A percentile compares a stretch with the other conserved stretches of the same genome.
Evolutionary conservation across 2,113 vertebrate species (phyloP).

Genomic region (Haliaeetus leucogaster): DNA sequence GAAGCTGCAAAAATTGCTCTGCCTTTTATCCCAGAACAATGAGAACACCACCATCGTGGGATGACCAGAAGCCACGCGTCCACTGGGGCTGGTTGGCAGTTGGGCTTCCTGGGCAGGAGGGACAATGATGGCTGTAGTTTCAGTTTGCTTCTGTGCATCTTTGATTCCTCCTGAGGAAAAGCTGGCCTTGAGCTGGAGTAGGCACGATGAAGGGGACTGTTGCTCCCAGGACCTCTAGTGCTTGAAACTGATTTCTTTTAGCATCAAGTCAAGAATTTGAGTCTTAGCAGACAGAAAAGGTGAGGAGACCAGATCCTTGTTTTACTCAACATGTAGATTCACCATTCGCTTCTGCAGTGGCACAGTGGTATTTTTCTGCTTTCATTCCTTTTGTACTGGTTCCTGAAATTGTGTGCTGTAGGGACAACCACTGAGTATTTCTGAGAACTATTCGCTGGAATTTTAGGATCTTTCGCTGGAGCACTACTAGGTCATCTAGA

Average conservation of each 20-base stretch:
- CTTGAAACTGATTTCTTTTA: not conserved
- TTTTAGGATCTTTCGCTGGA: not conserved
- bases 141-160: not conserved
- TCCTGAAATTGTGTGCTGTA: not conserved
- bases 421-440: not conserved
- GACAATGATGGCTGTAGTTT: not conserved
- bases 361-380: not conserved
- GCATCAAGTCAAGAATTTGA: not conserved
- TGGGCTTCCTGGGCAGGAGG: not conserved
- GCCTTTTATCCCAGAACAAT: not conserved
- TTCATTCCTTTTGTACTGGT: not conserved
- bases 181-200: not conserved
- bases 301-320: not conserved
- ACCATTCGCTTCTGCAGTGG: not conserved
- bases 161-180: not conserved
- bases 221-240: not conserved
- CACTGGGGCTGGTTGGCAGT: not conserved
- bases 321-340: not conserved
- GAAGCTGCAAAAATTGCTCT: slow-evolving; percentile 17
- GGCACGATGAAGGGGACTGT: not conserved
- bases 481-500: not conserved
- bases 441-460: not conserved
- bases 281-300: not conserved
- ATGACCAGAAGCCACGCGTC: not conserved
- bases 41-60: not conserved